Conservation (phyloP, 2,888 invertebrate genomes). For the Andrena flavipes region DNA sequence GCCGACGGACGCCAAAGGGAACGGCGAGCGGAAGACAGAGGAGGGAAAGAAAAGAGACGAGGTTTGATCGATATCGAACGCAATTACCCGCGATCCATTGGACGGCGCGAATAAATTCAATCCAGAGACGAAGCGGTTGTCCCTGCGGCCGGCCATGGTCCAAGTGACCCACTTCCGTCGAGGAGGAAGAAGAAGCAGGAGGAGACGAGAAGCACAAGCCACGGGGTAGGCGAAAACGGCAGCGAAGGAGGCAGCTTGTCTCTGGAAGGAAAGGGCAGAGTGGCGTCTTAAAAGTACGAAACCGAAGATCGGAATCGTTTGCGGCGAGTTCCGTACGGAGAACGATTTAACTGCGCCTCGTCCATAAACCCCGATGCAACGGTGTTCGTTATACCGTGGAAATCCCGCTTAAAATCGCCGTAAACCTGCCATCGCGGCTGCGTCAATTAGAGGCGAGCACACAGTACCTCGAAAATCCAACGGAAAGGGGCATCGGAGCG, state of each 20-base stretch:
- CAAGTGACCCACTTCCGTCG: conserved; percentile 71
- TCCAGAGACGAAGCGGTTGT: conserved; percentile 67
- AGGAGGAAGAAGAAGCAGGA: conserved; percentile 7
- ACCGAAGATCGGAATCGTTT: conserved; percentile 31
- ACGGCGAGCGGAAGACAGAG: background rate
- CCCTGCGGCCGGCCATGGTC: conserved; percentile 57
- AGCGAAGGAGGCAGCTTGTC: background rate
- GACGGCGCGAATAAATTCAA: conserved; percentile 67
- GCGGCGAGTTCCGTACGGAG: conserved; percentile 33
- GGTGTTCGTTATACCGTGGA: conserved; percentile 30
- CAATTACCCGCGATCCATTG: conserved; percentile 49
- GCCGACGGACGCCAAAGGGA: background rate
- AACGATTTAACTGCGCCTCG: conserved; percentile 50
- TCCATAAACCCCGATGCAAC: conserved; percentile 56
- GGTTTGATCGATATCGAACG: conserved; percentile 37
- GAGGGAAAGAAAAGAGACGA: background rate
- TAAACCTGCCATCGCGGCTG: conserved; percentile 59
- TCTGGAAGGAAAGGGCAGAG: conserved; percentile 29
- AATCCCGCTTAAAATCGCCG: conserved; percentile 52
- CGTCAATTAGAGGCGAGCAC: conserved; percentile 60
- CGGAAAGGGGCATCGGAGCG: conserved; percentile 42
- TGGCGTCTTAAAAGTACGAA: background rate
- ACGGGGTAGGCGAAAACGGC: conserved; percentile 31
- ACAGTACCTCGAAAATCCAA: conserved; percentile 9
- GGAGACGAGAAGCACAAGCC: conserved; percentile 1